These are phyloP conservation scores for Enteromius trimaculatus DNA, from an alignment of 2,797 vertebrate species.

Conservation along the genomic window DNA sequence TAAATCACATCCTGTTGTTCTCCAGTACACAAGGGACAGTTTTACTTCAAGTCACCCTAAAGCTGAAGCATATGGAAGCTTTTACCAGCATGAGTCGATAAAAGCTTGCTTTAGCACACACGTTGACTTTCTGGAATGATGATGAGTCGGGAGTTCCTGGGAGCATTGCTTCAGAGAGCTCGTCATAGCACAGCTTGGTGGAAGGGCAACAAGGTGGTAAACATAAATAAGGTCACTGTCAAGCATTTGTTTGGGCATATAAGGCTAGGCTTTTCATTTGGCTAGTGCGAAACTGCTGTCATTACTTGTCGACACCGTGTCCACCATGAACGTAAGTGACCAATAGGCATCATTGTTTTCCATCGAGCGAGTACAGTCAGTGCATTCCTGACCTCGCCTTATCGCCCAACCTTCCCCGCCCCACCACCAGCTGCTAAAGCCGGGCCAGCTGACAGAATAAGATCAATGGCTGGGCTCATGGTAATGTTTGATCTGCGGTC, in stretches of 20 bases:
- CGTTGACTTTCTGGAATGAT: background rate
- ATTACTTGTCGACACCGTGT: constrained; percentile 29
- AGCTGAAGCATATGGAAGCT: background rate
- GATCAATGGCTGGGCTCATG: constrained; percentile 48
- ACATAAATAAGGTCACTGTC: constrained; percentile 37
- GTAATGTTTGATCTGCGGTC: constrained; percentile 32
- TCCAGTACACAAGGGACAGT: background rate
- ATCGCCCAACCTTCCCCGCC: constrained; percentile 31
- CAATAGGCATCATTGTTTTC: constrained; percentile 19
- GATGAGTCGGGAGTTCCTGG: constrained; percentile 28
- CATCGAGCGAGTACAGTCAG: constrained; percentile 14
- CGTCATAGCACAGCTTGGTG: constrained; percentile 20
- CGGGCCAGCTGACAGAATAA: constrained; percentile 46
- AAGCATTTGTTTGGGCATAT: constrained; percentile 31
- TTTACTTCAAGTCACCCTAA: background rate
- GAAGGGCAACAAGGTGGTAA: constrained; percentile 36
- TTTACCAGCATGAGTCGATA: background rate
- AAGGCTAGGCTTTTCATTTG: constrained; percentile 27
- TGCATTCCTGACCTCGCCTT: constrained; percentile 45
- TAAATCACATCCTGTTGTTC: background rate
- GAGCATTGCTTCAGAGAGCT: constrained; percentile 38
- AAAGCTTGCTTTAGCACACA: constrained; percentile 14
- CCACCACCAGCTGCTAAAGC: constrained; percentile 50
- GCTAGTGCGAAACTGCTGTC: constrained; percentile 34
- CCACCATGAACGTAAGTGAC: constrained; percentile 44